Base-by-base conservation (phyloP, 2,113 vertebrate species). In the Coreoperca whiteheadi region DNA sequence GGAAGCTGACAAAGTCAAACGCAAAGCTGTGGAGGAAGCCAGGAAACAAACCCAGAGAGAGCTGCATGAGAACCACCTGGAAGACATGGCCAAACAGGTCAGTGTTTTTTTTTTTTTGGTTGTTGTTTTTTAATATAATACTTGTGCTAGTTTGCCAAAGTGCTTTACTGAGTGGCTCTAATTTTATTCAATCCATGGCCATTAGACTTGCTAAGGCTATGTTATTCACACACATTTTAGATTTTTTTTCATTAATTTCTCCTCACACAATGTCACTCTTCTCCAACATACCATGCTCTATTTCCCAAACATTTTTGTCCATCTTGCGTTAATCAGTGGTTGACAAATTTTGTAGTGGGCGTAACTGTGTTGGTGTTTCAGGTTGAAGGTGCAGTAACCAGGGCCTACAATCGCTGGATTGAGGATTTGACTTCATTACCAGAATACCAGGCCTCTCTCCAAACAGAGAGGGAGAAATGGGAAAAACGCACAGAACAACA, bases 341-440 rank as follows among this genome's bases (percentile, higher is more conserved):
- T 46, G 37, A 46, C 23, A 28, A 2, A 65, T 41, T 8, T 12
- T 46, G 8, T 20, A 20, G 20, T 69, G 34, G 25, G 28, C 7
- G 25, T 43, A 30, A 25, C 16, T 65, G 32, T 30, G 4, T 23
- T 71, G 4, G 28, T 53, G 77, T 90, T 85, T 5, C 86, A 98
- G 97, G 95, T 99, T 82, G 97, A 98, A 95, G 90, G 86, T 32
- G 96, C 97, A 51, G 93, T 99, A 89, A 96, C 95, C 4, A 96
- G 95, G 81, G 97, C 97, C 68, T 96, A 85, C 77, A 86, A 77
- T 64, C 95, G 91, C 59, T 99, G 97, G 97, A 90, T 97, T 46
- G 94, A 97, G 76, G 97, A 98, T 82, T 87, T 99, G 86, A 94
- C 96, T 34, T 95, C 95, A 8, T 93, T 98, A 21, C 94, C 96